A percentile compares a stretch with the other conserved stretches of the same genome.
phyloP scores from a whole-genome alignment of 2,113 vertebrate species.

The Aythya baeri region DNA sequence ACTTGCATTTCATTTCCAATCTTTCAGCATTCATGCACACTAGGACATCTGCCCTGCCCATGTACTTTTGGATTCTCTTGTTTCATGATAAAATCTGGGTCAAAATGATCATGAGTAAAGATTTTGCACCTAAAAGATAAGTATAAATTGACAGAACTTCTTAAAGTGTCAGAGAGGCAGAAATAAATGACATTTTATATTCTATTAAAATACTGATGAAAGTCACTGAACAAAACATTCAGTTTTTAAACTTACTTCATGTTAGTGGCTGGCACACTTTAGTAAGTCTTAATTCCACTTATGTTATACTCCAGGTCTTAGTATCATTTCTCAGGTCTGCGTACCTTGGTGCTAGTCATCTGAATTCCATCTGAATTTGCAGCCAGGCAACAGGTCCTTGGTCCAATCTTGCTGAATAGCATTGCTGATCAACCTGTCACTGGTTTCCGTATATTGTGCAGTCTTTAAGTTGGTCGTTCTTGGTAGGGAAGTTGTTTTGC shows the following conservation, averaged over 20 bases:
- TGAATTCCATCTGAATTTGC: background rate
- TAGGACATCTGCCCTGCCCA: background rate
- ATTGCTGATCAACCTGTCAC: background rate
- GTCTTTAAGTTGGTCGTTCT: background rate
- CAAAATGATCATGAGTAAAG: background rate
- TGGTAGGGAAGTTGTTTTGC: background rate
- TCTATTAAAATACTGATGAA: background rate
- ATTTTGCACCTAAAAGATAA: background rate
- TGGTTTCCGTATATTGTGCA: background rate
- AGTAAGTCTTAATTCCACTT: background rate
- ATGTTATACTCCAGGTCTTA: background rate
- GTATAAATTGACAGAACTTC: background rate
- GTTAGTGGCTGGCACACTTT: background rate
- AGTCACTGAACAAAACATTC: background rate
- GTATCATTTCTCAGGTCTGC: background rate
- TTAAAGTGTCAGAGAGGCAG: background rate
- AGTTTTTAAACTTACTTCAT: background rate
- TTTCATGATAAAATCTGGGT: background rate
- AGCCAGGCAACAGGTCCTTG: background rate
- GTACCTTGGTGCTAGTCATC: background rate
- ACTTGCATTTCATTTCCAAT: background rate
- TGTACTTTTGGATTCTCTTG: background rate
- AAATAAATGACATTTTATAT: background rate
- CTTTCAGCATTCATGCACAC: background rate
- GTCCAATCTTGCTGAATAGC: background rate